These are phyloP conservation scores for Galerucella pusilla DNA, from an alignment of 2,888 invertebrate species.

Conservation along the genomic window DNA sequence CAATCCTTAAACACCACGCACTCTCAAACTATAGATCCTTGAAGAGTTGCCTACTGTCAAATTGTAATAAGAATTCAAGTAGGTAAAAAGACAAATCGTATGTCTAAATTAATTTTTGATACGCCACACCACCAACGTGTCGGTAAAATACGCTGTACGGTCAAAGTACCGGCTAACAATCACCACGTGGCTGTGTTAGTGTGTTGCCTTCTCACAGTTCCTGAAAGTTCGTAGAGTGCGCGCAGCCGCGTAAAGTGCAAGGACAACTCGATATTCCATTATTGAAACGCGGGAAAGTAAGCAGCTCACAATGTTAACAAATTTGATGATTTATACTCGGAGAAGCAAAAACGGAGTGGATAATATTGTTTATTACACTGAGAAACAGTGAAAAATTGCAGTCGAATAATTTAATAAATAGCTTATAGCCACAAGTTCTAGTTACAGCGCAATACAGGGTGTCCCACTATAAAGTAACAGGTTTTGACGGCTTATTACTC, in stretches of 20 bases:
- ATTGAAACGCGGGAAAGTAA: conserved; percentile 30
- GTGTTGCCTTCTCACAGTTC: conserved; percentile 40
- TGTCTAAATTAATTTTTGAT: conserved; percentile 3
- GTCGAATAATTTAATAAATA: too few relatives aligned
- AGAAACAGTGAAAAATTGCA: too few relatives aligned
- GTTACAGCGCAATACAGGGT: too few relatives aligned
- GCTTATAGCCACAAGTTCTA: too few relatives aligned
- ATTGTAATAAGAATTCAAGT: too few relatives aligned
- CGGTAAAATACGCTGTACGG: conserved; percentile 4
- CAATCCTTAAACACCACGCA: background rate
- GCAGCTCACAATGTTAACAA: background rate
- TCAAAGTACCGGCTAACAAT: conserved; percentile 47
- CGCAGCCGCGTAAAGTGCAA: conserved; percentile 39
- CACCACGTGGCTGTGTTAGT: conserved; percentile 53
- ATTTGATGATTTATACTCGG: background rate
- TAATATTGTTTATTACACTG: too few relatives aligned
- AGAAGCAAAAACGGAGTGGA: background rate
- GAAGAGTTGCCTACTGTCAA: too few relatives aligned
- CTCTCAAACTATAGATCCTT: background rate
- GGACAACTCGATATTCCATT: conserved; percentile 32
- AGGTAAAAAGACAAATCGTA: too few relatives aligned
- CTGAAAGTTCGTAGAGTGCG: conserved; percentile 46
- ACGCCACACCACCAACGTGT: conserved; percentile 11
- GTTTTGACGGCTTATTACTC: too few relatives aligned
- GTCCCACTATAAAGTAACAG: too few relatives aligned